These are phyloP conservation scores for Acanthaster planci DNA, from an alignment of 35 echinoderm and acorn worm genomes.

Conservation along the genomic window DNA sequence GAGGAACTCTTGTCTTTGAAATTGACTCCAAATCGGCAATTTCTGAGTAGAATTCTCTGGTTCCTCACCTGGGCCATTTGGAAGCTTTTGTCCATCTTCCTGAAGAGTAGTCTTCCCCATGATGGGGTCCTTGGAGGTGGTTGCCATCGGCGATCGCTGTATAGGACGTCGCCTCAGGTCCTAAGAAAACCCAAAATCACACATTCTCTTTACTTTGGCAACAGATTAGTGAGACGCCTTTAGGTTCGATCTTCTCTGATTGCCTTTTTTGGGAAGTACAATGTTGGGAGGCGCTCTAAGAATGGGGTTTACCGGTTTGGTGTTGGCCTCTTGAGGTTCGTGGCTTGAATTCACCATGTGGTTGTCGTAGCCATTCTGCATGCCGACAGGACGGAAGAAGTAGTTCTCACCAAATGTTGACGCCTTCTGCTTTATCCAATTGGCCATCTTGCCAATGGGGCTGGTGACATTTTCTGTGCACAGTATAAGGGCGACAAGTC, in stretches of 20 bases:
- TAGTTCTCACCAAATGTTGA: slow-evolving; percentile 59
- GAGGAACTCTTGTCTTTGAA: too few relatives aligned
- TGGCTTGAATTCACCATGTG: not conserved
- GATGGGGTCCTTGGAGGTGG: not conserved
- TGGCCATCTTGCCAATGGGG: slow-evolving; percentile 44
- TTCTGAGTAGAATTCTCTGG: not conserved
- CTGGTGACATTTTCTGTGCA: not conserved
- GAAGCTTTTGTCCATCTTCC: not conserved
- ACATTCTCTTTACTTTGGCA: not conserved
- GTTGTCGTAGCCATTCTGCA: slow-evolving; percentile 34
- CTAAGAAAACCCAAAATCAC: not conserved
- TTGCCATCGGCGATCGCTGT: not conserved
- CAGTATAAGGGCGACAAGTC: too few relatives aligned
- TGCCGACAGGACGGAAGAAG: slow-evolving; percentile 49
- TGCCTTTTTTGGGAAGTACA: not conserved
- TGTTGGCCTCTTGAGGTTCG: not conserved
- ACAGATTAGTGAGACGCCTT: too few relatives aligned
- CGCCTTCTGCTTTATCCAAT: slow-evolving; percentile 62
- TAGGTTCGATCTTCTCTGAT: too few relatives aligned
- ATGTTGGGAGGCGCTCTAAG: not conserved
- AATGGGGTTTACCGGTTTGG: not conserved
- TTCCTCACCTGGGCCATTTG: not conserved
- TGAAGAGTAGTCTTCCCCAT: not conserved
- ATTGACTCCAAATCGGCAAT: too few relatives aligned
- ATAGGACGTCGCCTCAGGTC: not conserved